Conservation (phyloP, 1,140 invertebrate species). For the Drosophila serrata region DNA sequence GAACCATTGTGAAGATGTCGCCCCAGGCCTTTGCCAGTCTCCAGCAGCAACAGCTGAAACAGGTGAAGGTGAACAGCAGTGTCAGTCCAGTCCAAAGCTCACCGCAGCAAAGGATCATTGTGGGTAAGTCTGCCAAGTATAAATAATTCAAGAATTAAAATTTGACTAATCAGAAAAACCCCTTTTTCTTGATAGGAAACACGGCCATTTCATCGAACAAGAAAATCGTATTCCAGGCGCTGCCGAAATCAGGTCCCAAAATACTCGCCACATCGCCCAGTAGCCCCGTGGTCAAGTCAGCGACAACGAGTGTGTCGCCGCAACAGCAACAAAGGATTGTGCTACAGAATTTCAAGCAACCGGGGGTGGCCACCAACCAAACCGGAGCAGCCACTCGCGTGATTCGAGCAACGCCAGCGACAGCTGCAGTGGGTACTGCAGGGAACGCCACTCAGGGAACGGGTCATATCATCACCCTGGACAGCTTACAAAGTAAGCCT, state of each 20-base stretch:
- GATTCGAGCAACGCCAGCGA: conserved; percentile 48
- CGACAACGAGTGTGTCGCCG: conserved; percentile 37
- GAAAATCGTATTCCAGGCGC: conserved; percentile 72
- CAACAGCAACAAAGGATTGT: conserved; percentile 86
- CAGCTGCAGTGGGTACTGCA: conserved; percentile 6
- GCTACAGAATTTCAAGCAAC: conserved; percentile 84
- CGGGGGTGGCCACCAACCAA: conserved; percentile 14
- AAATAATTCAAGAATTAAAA: fast-evolving
- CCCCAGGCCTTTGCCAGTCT: conserved; percentile 74
- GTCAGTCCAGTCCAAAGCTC: conserved; percentile 32
- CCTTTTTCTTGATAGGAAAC: conserved; percentile 51
- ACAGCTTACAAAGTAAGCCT: conserved; percentile 87
- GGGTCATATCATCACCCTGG: conserved; percentile 89
- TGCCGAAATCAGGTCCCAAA: conserved; percentile 62
- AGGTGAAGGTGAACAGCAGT: conserved; percentile 47
- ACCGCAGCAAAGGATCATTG: conserved; percentile 71
- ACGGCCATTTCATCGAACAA: conserved; percentile 78
- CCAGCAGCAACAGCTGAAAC: conserved; percentile 53
- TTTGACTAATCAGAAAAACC: not conserved
- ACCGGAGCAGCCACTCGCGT: conserved; percentile 22
- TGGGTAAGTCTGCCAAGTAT: conserved; percentile 53
- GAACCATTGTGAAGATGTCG: conserved; percentile 80
- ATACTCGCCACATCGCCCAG: conserved; percentile 63
- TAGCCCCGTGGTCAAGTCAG: conserved; percentile 14
- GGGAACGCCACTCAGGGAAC: conserved; percentile 70